Conservation (phyloP, 2,888 invertebrate genomes). For the Cyclophora albipunctata region DNA sequence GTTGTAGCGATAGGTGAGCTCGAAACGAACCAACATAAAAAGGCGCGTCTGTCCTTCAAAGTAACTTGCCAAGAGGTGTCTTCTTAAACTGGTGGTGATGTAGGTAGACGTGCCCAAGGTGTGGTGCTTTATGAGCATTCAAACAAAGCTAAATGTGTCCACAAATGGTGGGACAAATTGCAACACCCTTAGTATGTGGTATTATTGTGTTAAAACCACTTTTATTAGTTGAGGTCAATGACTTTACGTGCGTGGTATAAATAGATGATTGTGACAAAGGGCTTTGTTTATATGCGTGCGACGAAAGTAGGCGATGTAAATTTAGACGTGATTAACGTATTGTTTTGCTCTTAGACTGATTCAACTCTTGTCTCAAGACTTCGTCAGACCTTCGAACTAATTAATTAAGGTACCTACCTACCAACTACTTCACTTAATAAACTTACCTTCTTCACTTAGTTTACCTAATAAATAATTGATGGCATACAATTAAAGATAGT, state of each 20-base stretch:
- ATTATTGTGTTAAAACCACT: slow-evolving; percentile 41
- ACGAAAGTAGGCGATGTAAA: not conserved
- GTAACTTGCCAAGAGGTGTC: slow-evolving; percentile 26
- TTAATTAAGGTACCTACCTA: too few relatives aligned
- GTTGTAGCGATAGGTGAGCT: not conserved
- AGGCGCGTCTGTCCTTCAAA: slow-evolving; percentile 20
- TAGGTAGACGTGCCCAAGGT: slow-evolving; percentile 49
- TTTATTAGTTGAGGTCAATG: slow-evolving; percentile 45
- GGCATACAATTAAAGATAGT: too few relatives aligned
- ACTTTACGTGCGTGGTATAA: slow-evolving; percentile 26
- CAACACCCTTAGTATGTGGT: slow-evolving; percentile 43
- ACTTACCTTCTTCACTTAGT: too few relatives aligned
- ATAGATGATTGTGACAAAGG: slow-evolving; percentile 22
- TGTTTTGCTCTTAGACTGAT: too few relatives aligned
- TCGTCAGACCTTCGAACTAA: too few relatives aligned
- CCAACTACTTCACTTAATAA: too few relatives aligned
- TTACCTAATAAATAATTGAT: too few relatives aligned
- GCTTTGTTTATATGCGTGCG: slow-evolving; percentile 14
- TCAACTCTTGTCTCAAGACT: too few relatives aligned
- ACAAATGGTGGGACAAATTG: slow-evolving; percentile 64
- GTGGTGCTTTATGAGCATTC: slow-evolving; percentile 64
- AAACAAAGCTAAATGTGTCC: slow-evolving; percentile 60
- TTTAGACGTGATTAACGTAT: not conserved
- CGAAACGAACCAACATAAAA: slow-evolving; percentile 28
- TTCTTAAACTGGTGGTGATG: slow-evolving; percentile 28